Percentiles rank a stretch among this genome's conserved stretches.
phyloP scores from a whole-genome alignment of 2,113 vertebrate genomes.

The Haemorhous mexicanus region DNA sequence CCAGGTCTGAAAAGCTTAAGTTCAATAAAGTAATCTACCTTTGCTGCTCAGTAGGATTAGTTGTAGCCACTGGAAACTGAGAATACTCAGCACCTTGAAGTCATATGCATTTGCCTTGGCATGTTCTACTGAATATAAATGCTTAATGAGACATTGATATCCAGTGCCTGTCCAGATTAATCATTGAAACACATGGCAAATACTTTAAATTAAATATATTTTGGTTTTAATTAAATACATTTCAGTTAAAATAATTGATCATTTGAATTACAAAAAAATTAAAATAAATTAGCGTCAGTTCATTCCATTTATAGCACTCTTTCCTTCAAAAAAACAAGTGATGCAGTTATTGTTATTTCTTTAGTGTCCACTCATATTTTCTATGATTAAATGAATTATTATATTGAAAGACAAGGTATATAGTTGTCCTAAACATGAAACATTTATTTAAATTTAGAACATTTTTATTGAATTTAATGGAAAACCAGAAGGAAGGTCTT shows the following conservation, averaged over 20 bases:
- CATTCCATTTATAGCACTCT: neutral
- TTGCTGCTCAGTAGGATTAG: constrained; percentile 31
- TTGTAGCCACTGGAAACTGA: neutral
- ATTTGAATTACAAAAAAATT: neutral
- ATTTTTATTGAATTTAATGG: neutral
- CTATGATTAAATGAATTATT: neutral
- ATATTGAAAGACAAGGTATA: neutral
- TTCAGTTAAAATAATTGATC: constrained; percentile 21
- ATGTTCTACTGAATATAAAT: constrained; percentile 1
- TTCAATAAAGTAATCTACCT: constrained; percentile 14
- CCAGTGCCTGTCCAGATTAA: neutral
- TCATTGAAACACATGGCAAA: neutral
- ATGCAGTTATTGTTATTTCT: neutral
- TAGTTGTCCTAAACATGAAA: neutral
- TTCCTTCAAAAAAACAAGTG: neutral
- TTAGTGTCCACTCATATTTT: neutral
- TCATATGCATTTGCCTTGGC: neutral
- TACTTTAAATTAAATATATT: neutral
- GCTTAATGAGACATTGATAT: neutral
- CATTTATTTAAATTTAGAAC: neutral
- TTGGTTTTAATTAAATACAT: neutral
- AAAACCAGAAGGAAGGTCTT: neutral
- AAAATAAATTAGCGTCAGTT: neutral
- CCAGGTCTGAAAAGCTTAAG: neutral
- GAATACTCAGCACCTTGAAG: neutral